Percentiles rank a stretch among this genome's conserved stretches.
Conservation (phyloP, 2,113 vertebrate species). For the Tiliqua scincoides region DNA sequence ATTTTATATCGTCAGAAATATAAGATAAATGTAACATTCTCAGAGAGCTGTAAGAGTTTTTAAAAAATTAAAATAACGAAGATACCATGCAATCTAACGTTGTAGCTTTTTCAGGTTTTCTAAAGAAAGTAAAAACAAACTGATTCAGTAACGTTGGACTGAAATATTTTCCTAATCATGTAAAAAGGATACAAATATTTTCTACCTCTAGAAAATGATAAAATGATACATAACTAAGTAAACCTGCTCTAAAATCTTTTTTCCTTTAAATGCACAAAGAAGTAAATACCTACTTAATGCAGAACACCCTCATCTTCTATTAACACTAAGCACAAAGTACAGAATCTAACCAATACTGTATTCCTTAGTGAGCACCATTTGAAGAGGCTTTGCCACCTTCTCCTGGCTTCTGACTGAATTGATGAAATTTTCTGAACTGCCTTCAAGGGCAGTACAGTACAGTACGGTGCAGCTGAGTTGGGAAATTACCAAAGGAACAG, state of each 20-base stretch:
- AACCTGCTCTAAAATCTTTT: neutral
- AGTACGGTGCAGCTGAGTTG: neutral
- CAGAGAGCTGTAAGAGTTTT: neutral
- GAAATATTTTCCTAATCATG: neutral
- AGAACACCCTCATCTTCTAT: neutral
- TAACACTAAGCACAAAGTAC: no score
- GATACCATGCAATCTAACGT: neutral
- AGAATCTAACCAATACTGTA: no score
- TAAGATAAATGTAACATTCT: neutral
- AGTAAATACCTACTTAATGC: neutral
- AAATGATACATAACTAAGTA: neutral
- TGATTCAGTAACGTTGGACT: neutral
- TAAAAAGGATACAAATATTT: neutral
- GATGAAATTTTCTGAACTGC: neutral
- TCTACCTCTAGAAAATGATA: neutral
- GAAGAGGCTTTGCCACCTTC: no score
- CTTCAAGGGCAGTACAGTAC: neutral
- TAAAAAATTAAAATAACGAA: neutral
- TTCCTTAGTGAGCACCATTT: no score
- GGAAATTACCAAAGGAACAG: neutral
- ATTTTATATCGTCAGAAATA: neutral
- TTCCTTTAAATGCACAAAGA: neutral
- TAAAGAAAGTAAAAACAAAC: neutral
- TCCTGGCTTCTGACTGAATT: no score
- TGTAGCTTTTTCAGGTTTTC: rapidly evolving